These are phyloP conservation scores for Bembecia ichneumoniformis DNA, from an alignment of 2,888 invertebrate genomes.

Conservation along the genomic window DNA sequence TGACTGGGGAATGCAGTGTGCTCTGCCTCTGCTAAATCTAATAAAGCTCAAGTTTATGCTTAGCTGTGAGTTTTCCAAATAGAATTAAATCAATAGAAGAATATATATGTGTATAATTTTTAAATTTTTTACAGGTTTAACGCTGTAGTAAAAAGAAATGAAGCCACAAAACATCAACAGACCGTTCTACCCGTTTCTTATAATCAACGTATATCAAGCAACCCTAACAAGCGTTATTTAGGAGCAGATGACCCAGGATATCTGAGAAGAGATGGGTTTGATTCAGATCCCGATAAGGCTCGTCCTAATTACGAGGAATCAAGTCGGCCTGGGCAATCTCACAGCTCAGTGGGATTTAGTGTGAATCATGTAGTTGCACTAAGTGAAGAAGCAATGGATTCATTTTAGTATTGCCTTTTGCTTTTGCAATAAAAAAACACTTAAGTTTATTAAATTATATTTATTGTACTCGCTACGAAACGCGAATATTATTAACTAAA, in stretches of 20 bases:
- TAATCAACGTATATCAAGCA: slow-evolving; percentile 17
- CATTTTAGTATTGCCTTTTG: slow-evolving; percentile 4
- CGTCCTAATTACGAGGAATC: slow-evolving; percentile 15
- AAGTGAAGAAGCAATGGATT: slow-evolving; percentile 5
- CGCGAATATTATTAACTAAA: too few relatives aligned
- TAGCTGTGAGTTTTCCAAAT: too few relatives aligned
- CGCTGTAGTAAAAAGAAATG: slow-evolving; percentile 46
- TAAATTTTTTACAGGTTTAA: slow-evolving; percentile 33
- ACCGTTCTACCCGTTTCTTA: slow-evolving; percentile 15
- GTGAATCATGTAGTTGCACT: slow-evolving; percentile 27
- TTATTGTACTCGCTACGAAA: too few relatives aligned
- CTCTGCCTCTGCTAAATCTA: too few relatives aligned
- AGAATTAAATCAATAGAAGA: not conserved
- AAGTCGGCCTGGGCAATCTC: slow-evolving; percentile 8
- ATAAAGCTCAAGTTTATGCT: too few relatives aligned
- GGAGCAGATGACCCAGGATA: slow-evolving; percentile 12
- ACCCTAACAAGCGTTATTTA: slow-evolving; percentile 14
- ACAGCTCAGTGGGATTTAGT: slow-evolving; percentile 32
- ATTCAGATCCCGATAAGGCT: slow-evolving; percentile 10
- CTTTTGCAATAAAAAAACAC: not conserved
- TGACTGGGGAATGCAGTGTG: too few relatives aligned
- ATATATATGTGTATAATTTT: not conserved
- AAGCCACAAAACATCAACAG: slow-evolving; percentile 31
- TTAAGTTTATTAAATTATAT: too few relatives aligned
- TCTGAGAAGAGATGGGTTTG: slow-evolving; percentile 9